Conservation (phyloP, 2,797 vertebrate species). For the Pangasius mekongensis region DNA sequence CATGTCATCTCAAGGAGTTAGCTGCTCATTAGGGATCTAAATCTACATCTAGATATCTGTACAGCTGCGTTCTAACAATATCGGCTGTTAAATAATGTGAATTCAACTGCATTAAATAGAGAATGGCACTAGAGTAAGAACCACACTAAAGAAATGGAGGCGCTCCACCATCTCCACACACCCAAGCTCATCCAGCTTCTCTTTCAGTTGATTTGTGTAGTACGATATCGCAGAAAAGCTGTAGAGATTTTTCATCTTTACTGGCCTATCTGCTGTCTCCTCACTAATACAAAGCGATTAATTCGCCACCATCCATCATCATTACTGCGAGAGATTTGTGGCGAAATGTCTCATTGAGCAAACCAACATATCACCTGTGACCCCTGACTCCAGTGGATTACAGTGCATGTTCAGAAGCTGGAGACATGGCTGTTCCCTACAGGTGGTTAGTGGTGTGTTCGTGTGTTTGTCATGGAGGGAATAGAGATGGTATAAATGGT, state of each 20-base stretch:
- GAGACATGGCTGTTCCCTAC: conserved; percentile 44
- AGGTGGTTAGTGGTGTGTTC: conserved; percentile 59
- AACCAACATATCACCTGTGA: conserved; percentile 1
- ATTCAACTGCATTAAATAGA: conserved; percentile 23
- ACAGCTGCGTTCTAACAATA: background rate
- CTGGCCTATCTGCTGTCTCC: background rate
- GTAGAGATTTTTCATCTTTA: background rate
- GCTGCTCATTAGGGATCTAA: background rate
- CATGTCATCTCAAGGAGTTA: background rate
- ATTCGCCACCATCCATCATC: background rate
- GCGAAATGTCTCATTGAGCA: background rate
- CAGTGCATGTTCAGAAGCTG: background rate
- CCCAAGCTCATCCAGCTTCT: background rate
- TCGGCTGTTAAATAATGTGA: conserved; percentile 6
- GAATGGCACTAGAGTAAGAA: background rate
- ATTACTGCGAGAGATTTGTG: background rate
- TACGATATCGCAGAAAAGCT: background rate
- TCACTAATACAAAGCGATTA: background rate
- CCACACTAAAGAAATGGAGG: background rate
- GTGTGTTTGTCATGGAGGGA: conserved; percentile 34
- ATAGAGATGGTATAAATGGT: conserved; percentile 41
- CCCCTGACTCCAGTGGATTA: background rate
- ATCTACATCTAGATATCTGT: too few relatives aligned
- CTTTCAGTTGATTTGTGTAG: background rate
- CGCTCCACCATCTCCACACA: background rate